Evolutionary conservation across 2,888 invertebrate genomes (phyloP), one percentile per base, ranked within the genome.

Genomic region (Ctena decussata): DNA sequence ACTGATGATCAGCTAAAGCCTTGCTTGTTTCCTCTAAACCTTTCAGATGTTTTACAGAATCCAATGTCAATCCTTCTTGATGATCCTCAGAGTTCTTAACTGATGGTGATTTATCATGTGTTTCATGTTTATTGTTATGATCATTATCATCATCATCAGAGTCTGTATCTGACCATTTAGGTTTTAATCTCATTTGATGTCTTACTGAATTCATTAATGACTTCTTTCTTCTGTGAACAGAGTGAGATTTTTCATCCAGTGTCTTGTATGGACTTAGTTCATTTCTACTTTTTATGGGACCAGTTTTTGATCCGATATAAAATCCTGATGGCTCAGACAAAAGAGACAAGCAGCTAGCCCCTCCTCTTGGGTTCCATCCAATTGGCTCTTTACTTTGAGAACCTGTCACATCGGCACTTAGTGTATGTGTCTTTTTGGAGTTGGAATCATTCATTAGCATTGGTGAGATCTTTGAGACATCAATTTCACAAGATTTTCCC

Each of bases 81-180:
- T 57, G 57, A 27, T 2, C n/a, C 27, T 57, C 57, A 5, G 1
- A 2, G 18, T 11, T 65, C 21, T 65, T 65, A 11, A 18, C 35
- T 35, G 35, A 32, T 18, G 35, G 35, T 18, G 65, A 65, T 65
- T 35, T 65, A 5, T 53, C 53, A n/a, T n/a, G n/a, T n/a, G n/a
- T n/a, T n/a, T n/a, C n/a, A n/a, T n/a, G n/a, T n/a, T n/a, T n/a
- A 6, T 24, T 57, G n/a, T 49, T 37, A 21, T 27, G 27, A 35
- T 80, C 77, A 30, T 80, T 65, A 6, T 77, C 73, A 37, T 81
- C 74, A 35, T 80, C 77, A n/a, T 81, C 80, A 5, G 77, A 80
- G n/a, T 86, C 86, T 0, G 84, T 81, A 69, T 86, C 86, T 0
- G 81, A 78, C 83, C 81, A 84, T 44, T 44, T 78, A 5, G 44